These are phyloP conservation scores for Heterodera filipjevi DNA, from an alignment of 2,888 invertebrate species.

Conservation along the genomic window DNA sequence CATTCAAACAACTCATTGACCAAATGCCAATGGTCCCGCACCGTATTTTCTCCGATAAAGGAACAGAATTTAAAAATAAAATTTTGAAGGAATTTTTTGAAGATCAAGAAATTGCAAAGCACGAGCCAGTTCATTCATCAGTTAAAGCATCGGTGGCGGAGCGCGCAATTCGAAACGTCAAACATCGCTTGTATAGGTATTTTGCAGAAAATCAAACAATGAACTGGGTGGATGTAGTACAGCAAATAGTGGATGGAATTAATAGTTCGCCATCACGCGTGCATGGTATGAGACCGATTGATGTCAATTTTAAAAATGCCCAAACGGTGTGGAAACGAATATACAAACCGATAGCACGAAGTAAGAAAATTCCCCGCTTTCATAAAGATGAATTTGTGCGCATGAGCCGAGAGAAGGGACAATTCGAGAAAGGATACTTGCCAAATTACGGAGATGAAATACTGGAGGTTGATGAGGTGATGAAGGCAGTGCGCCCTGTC, in stretches of 20 bases:
- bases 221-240: too few relatives aligned
- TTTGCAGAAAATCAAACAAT: too few relatives aligned
- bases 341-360: background rate
- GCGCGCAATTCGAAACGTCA: too few relatives aligned
- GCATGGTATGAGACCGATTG: background rate
- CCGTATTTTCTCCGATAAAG: background rate
- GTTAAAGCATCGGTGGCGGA: too few relatives aligned
- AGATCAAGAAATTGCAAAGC: too few relatives aligned
- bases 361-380: background rate
- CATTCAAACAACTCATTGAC: too few relatives aligned
- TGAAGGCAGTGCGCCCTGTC: background rate
- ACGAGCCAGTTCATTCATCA: too few relatives aligned
- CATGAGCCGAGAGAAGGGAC: slow-evolving; percentile 1
- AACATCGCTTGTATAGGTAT: too few relatives aligned
- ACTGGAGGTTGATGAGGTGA: background rate
- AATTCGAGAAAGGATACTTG: too few relatives aligned
- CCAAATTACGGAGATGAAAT: slow-evolving; percentile 4
- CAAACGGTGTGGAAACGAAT: slow-evolving; percentile 9
- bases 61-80: background rate
- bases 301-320: slow-evolving; percentile 15
- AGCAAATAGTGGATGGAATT: too few relatives aligned
- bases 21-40: background rate
- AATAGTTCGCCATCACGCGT: too few relatives aligned
- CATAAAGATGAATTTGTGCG: slow-evolving; percentile 11
- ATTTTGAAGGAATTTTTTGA: too few relatives aligned